Conservation (phyloP, 2,888 invertebrate genomes). For the Drosophila nr. fundita region DNA sequence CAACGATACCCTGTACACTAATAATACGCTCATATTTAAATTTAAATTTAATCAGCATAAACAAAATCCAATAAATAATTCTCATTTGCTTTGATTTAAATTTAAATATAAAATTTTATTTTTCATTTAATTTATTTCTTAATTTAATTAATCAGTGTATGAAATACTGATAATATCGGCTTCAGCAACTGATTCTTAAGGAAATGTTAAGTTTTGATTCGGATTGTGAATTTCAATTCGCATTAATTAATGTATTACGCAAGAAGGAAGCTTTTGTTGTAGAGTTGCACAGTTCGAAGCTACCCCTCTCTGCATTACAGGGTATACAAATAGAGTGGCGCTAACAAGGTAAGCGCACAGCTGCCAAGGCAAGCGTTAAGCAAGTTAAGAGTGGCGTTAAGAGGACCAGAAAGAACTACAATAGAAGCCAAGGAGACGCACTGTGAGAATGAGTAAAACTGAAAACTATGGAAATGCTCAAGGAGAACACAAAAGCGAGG, state of each 20-base stretch:
- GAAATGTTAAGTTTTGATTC: background rate
- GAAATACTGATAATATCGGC: background rate
- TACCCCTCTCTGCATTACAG: slow-evolving; percentile 9
- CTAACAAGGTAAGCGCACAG: slow-evolving; percentile 5
- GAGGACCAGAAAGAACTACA: slow-evolving; percentile 11
- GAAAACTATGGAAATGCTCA: background rate
- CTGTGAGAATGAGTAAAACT: slow-evolving; percentile 12
- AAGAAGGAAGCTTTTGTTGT: background rate
- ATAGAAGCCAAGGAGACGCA: slow-evolving; percentile 23
- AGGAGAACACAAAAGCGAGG: background rate
- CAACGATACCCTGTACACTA: background rate
- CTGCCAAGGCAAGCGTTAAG: slow-evolving; percentile 47
- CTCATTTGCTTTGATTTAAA: background rate
- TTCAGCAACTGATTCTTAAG: background rate
- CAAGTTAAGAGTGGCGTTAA: slow-evolving; percentile 34
- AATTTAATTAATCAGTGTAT: background rate
- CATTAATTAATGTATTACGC: background rate
- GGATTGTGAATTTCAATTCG: background rate
- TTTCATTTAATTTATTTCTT: background rate
- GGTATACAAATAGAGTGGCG: slow-evolving; percentile 27
- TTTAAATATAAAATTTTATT: background rate
- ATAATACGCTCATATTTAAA: background rate
- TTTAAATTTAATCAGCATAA: background rate
- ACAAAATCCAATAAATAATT: background rate
- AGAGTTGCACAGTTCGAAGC: background rate